Base-by-base conservation (phyloP, 2,888 invertebrate genomes). In the Falcaria lacertinaria region DNA sequence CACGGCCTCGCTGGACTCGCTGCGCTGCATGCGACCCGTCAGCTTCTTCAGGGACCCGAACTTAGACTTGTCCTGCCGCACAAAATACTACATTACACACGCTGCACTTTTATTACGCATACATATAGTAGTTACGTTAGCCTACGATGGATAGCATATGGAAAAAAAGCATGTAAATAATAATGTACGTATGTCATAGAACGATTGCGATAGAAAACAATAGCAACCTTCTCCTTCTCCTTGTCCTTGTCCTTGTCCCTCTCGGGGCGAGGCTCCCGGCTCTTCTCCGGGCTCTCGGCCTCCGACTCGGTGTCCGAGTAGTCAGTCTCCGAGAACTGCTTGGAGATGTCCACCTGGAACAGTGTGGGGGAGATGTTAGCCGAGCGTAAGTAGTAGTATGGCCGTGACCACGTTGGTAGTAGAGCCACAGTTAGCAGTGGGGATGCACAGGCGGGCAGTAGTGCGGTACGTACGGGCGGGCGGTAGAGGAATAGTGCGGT, bases 1-100 rank as follows among this genome's bases (percentile, higher is more conserved):
- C 28, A 28, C 28, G 28, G 28, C 28, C 28, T 28, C 28, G 28
- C 8, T 11, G 28, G 81, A 78, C 61, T 84, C 81, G 60, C 74
- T 84, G 56, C 75, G 74, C 46, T 79, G 80, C 72, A 89, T 83
- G 44, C 89, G 80, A 16, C 89, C 89, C 5, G 91, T 89, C 45
- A 93, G 89, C 72, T 95, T 95, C 64, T 94, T 94, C 44, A 95
- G 69, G 0, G 95, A 95, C 0, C 94, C 93, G 63, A 95, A 93
- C 70, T 91, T 92, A 52, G 76, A 74, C 51, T 80, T 71, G 48
- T 84, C 84, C 39, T 70, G 28, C 11, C 1, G 11, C 19, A 11
- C 55, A 59, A 78, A 52, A 45, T 11, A 11, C 11, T 1, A 11
- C 28, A 28, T 11, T 11, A 11, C 25, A 2, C 25, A 7, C 6